Conservation (phyloP, 2,113 vertebrate genomes). For the Tringa solitaria region DNA sequence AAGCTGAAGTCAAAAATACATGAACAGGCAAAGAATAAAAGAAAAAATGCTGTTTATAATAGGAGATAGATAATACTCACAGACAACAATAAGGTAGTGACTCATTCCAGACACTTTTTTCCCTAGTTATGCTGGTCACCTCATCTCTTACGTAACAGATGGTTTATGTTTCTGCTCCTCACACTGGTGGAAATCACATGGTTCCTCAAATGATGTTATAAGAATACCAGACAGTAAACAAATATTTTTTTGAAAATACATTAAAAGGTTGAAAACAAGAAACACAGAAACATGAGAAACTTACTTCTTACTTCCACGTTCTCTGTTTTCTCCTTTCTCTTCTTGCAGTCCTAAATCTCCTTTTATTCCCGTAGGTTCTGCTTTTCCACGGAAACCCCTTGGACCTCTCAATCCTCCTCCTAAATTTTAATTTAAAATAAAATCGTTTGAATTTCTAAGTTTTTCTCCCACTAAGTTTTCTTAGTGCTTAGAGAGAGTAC, state of each 20-base stretch:
- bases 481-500: not conserved
- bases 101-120: not conserved
- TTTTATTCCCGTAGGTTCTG: not conserved
- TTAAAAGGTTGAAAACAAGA: not conserved
- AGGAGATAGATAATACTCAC: not conserved
- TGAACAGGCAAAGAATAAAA: not conserved
- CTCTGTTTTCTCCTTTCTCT: not conserved
- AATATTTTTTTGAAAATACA: not conserved
- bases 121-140: not conserved
- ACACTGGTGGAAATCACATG: not conserved
- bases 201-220: not conserved
- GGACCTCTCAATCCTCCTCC: not conserved
- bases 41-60: not conserved
- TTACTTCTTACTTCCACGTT: not conserved
- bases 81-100: not conserved
- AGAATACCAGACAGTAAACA: not conserved
- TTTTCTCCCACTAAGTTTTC: not conserved
- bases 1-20: not conserved
- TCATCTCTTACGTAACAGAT: not conserved
- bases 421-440: not conserved
- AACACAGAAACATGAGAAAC: not conserved
- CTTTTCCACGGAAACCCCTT: not conserved
- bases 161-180: not conserved
- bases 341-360: not conserved
- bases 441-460: not conserved